These are phyloP conservation scores for Azorinus chamasolen DNA, from an alignment of 2,888 invertebrate genomes.

Conservation along the genomic window DNA sequence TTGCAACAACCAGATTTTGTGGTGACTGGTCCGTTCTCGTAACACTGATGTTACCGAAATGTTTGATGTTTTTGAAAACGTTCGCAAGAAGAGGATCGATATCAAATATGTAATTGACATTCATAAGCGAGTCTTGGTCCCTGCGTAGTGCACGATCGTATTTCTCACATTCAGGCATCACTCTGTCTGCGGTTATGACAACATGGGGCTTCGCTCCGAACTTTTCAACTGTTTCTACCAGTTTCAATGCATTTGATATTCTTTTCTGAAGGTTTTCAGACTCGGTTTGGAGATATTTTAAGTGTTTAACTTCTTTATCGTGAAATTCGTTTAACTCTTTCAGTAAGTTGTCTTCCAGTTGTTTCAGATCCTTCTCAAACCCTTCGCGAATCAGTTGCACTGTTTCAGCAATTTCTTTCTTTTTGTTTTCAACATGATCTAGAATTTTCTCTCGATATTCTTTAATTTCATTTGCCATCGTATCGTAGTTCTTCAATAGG, in stretches of 20 bases:
- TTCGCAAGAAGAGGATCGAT: slow-evolving; percentile 43
- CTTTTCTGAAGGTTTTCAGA: slow-evolving; percentile 54
- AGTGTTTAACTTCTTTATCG: slow-evolving; percentile 31
- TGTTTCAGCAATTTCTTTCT: slow-evolving; percentile 36
- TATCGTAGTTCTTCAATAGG: slow-evolving; percentile 33
- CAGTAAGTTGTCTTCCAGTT: slow-evolving; percentile 42
- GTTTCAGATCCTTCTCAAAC: slow-evolving; percentile 40
- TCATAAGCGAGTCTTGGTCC: slow-evolving; percentile 30
- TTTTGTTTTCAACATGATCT: slow-evolving; percentile 40
- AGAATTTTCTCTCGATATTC: slow-evolving; percentile 35
- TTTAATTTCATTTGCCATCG: slow-evolving; percentile 29
- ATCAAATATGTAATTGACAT: slow-evolving; percentile 48
- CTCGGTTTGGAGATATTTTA: slow-evolving; percentile 19
- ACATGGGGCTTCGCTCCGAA: slow-evolving; percentile 47
- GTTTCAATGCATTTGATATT: slow-evolving; percentile 48
- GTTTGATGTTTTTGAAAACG: slow-evolving; percentile 34
- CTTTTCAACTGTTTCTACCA: slow-evolving; percentile 51
- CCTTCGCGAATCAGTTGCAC: slow-evolving; percentile 38
- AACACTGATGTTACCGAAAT: slow-evolving; percentile 44
- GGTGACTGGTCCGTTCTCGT: slow-evolving; percentile 33
- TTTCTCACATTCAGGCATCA: slow-evolving; percentile 30
- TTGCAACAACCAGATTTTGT: slow-evolving; percentile 32
- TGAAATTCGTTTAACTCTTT: slow-evolving; percentile 47
- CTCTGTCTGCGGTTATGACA: slow-evolving; percentile 34
- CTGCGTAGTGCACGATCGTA: slow-evolving; percentile 47